Base-by-base conservation (phyloP, 2,888 invertebrate genomes). In the Panopea generosa region DNA sequence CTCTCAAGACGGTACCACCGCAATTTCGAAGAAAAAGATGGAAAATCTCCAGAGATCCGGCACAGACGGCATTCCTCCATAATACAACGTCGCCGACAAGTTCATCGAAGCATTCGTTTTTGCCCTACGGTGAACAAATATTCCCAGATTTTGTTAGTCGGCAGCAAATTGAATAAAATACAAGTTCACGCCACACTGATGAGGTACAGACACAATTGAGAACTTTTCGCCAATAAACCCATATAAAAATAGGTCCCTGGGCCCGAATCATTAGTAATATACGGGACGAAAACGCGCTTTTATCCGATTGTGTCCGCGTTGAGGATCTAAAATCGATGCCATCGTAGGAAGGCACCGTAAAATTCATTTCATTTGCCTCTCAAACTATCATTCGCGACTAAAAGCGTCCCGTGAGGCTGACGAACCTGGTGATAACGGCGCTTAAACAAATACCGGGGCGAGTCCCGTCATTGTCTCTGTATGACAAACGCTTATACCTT, bases 141-240 rank as follows among this genome's bases (percentile, higher is more conserved):
- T 56, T 63, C 71, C 65, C 33, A 81, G 74, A 81, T 74, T 81
- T 67, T 66, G 73, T 75, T 77, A 73, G 75, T 71, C 75, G 55
- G 62, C 65, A 63, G 72, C 71, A 77, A 77, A 82, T 82, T 77
- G 67, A 82, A 82, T 75, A 75, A 75, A 73, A 72, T 69, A 82
- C 76, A 56, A 76, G 76, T 82, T 79, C 73, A 60, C 67, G 72
- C 67, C 62, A 62, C 56, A 11, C 22, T 79, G 76, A 73, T 63
- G 73, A 62, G 80, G 80, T 71, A 71, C 80, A 80, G 80, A 77
- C 76, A 55, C 66, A 70, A 70, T 69, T 73, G 61, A 47, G 73
- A 74, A 59, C 47, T 62, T 66, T 66, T 52, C 65, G 61, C 57
- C 69, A 70, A 77, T 73, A 77, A 59, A 47, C 61, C 55, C 66